Evolutionary conservation across 2,113 vertebrate species (phyloP), one percentile per base, ranked within the genome.

Genomic region (Xiphophorus hellerii): DNA sequence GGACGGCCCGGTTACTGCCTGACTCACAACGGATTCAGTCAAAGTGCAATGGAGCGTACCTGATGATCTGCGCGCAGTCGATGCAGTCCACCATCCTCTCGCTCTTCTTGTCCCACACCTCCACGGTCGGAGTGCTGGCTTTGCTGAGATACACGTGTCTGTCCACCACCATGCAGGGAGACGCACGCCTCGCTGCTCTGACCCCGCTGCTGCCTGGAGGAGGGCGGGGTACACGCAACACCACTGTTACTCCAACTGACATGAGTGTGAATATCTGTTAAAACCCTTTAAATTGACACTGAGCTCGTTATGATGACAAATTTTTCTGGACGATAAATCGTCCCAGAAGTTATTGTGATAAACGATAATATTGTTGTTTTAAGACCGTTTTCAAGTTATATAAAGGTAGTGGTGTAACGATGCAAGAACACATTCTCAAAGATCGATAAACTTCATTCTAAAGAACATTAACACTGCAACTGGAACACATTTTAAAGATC

Each of bases 61-160:
- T 96, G 48, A 99, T 93, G 77, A 97, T 93, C 80, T 94, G 94
- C 10, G 94, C 92, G 69, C 97, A 98, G 88, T 99, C 95, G 73
- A 99, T 96, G 39, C 95, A 88, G 88, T 96, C 95, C 76, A 94
- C 93, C 92, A 97, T 95, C 80, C 94, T 96, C 87, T 96, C 96
- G 0, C 93, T 95, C 82, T 95, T 97, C 92, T 96, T 97, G 83
- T 99, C 97, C 97, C 97, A 97, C 58, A 99, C 94, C 92, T 99
- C 97, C 1, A 99, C 95, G 25, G 94, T 89, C 2, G 96, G 90
- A 22, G 95, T 94, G n/a, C 95, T 95, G 28, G 95, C 94, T 94
- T 97, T 98, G 84, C 96, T 97, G 76, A 99, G 77, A 86, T 97
- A 99, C 64, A 97, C 92, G 33, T 90, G 94, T 48, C 96, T 96